Evolutionary conservation across 2,797 vertebrate genomes (phyloP).

Genomic region (Leptoclinus maculatus): DNA sequence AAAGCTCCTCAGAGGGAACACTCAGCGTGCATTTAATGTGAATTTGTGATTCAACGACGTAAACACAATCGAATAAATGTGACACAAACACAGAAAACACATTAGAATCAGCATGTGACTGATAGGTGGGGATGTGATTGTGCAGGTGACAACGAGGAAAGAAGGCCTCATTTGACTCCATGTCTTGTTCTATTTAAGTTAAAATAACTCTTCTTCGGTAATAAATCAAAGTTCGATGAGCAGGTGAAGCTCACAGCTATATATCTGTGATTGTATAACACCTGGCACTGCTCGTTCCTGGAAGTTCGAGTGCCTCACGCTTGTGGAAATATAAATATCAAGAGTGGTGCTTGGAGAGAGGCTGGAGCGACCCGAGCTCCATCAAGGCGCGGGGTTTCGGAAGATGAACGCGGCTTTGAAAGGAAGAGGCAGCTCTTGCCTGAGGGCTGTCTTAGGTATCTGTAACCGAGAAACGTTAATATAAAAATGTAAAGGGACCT

Average conservation of each 20-base stretch:
- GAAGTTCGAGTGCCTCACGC: constrained; percentile 69
- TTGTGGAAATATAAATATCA: constrained; percentile 78
- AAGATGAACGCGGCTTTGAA: constrained; percentile 62
- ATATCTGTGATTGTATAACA: constrained; percentile 73
- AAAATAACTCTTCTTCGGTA: constrained; percentile 68
- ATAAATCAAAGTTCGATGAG: constrained; percentile 66
- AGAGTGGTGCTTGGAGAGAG: constrained; percentile 73
- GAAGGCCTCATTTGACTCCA: constrained; percentile 35
- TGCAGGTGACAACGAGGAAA: neutral
- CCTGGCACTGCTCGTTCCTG: constrained; percentile 67
- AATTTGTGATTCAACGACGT: neutral
- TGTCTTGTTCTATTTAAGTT: constrained; percentile 64
- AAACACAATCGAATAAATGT: neutral
- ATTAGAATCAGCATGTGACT: neutral
- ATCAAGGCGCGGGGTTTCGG: constrained; percentile 52
- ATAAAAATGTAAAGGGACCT: constrained; percentile 75
- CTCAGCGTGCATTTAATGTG: neutral
- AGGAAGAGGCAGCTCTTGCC: constrained; percentile 68
- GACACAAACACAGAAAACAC: neutral
- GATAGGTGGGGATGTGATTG: neutral
- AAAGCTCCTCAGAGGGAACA: neutral
- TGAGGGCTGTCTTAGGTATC: constrained; percentile 68
- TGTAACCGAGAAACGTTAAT: constrained; percentile 56
- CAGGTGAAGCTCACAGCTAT: constrained; percentile 58
- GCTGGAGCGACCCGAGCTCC: constrained; percentile 62